Percentiles rank a stretch among this genome's conserved stretches.
phyloP scores from a whole-genome alignment of 1,140 invertebrate genomes.

The Helicoverpa armigera region DNA sequence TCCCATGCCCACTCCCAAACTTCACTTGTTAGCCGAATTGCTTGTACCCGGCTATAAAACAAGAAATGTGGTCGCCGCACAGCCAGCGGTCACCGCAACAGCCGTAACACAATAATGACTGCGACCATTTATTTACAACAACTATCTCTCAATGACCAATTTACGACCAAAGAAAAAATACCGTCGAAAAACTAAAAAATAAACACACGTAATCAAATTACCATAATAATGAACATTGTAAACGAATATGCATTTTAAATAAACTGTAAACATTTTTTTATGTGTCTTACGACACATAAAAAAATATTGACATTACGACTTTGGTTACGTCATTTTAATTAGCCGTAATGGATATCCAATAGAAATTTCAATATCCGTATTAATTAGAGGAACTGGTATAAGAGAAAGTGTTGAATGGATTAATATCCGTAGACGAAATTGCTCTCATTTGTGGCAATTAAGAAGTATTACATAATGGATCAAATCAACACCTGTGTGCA shows the following conservation, averaged over 20 bases:
- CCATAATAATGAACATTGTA: conserved; percentile 44
- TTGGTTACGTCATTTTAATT: conserved; percentile 24
- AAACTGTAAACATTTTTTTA: conserved; percentile 46
- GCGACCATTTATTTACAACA: conserved; percentile 52
- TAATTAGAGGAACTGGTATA: neutral
- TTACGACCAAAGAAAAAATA: conserved; percentile 37
- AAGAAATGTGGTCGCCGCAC: conserved; percentile 57
- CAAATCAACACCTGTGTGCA: no score
- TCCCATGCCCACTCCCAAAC: neutral
- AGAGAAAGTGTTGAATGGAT: conserved; percentile 33
- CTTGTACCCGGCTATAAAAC: conserved; percentile 57
- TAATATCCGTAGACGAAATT: neutral
- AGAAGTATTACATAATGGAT: no score
- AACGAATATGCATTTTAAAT: conserved; percentile 42
- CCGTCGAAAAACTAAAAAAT: conserved; percentile 5
- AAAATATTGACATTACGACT: conserved; percentile 41
- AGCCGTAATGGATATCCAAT: conserved; percentile 22
- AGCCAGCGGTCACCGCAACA: conserved; percentile 50
- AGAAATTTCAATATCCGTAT: conserved; percentile 25
- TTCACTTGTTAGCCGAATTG: conserved; percentile 44
- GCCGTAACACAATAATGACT: conserved; percentile 43
- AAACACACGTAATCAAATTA: conserved; percentile 48
- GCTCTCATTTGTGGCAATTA: neutral
- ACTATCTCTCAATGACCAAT: conserved; percentile 44
- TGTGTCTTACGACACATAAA: no score